These are phyloP conservation scores for Nothocercus nigrocapillus DNA, from an alignment of 2,113 vertebrate genomes.

Conservation along the genomic window DNA sequence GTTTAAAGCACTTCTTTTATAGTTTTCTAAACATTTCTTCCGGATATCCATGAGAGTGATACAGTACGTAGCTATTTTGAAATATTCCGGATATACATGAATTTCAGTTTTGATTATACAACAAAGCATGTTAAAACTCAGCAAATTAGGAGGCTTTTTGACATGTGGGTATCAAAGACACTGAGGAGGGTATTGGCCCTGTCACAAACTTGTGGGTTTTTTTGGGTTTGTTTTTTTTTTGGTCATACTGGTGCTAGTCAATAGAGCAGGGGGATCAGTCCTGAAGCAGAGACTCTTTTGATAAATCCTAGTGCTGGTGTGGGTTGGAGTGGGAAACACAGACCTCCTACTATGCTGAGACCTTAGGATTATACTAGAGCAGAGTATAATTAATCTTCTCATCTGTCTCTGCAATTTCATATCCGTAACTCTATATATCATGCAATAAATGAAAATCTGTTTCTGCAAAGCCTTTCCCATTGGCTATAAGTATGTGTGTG, in stretches of 20 bases:
- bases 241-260: neutral
- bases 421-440: neutral
- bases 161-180: rapidly evolving
- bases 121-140: neutral
- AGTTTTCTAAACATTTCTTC: neutral
- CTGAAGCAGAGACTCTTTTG: neutral
- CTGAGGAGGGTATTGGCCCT: neutral
- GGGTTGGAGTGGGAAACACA: neutral
- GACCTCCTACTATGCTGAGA: neutral
- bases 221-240: neutral
- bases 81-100: neutral
- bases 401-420: neutral
- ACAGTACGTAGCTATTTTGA: neutral
- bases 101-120: neutral
- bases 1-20: neutral
- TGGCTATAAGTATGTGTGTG: neutral
- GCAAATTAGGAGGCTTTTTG: neutral
- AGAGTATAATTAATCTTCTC: neutral
- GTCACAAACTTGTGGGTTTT: neutral
- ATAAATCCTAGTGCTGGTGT: neutral
- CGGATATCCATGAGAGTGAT: neutral
- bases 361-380: neutral
- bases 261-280: neutral
- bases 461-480: neutral
- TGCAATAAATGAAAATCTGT: neutral